These are phyloP conservation scores for Agrypnia vestita DNA, from an alignment of 1,140 invertebrate species.

Conservation along the genomic window DNA sequence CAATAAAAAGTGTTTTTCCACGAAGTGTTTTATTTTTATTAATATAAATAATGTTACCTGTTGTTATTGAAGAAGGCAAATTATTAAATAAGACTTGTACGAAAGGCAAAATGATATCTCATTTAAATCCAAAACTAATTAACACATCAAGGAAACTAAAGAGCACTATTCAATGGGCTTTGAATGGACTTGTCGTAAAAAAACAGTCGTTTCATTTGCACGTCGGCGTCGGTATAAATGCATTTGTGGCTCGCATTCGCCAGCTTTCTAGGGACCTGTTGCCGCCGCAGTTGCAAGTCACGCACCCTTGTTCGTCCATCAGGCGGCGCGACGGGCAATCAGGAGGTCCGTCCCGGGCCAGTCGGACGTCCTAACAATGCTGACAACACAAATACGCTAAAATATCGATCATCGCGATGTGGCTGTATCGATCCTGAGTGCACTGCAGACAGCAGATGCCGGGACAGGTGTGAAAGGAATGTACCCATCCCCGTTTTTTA, in stretches of 20 bases:
- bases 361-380: neutral
- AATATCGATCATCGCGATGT: slow-evolving; percentile 45
- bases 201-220: slow-evolving; percentile 18
- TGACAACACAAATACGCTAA: slow-evolving; percentile 28
- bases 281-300: slow-evolving; percentile 46
- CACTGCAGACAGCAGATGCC: slow-evolving; percentile 49
- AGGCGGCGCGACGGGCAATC: slow-evolving; percentile 32
- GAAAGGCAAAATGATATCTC: neutral
- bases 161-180: neutral
- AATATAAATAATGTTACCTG: no score
- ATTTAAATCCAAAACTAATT: neutral
- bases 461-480: slow-evolving; percentile 57
- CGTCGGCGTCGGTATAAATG: slow-evolving; percentile 11
- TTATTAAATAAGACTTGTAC: neutral
- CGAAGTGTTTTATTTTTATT: no score
- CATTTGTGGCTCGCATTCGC: slow-evolving; percentile 13
- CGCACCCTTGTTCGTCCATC: slow-evolving; percentile 58
- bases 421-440: slow-evolving; percentile 33
- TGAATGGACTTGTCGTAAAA: slow-evolving; percentile 26
- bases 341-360: neutral
- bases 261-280: neutral
- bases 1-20: no score
- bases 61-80: no score
- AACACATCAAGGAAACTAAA: neutral
- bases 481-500: slow-evolving; percentile 52